Base-by-base conservation (phyloP, 2,888 invertebrate species). In the Anorthoa munda region DNA sequence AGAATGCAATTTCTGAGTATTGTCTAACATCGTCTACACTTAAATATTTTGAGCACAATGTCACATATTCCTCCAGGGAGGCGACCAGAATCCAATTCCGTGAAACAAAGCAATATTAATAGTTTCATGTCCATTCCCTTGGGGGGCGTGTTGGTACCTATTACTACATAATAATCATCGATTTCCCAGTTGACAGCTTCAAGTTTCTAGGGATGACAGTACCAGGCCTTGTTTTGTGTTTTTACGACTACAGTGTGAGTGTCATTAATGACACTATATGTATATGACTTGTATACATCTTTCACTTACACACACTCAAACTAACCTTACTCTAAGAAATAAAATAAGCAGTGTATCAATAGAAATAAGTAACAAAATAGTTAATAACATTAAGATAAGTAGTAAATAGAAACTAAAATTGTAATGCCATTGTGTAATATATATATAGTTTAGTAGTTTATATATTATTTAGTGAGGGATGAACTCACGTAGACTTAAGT, bases 51-150 rank as follows among this genome's bases (percentile, higher is more conserved):
- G 13, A 56, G 15, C n/a, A 45, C 26, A 68, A 50, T 55, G 26
- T 17, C 45, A 13, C 48, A n/a, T 18, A 12, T 23, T 15, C n/a
- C 51, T 71, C n/a, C 1, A 13, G n/a, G 21, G 26, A 75, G 39
- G 46, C 17, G 39, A 4, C 15, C 5, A 26, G 39, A 45, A 48
- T 53, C 21, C 9, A 77, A 64, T 71, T 64, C 11, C 53, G 7
- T 59, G 48, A 21, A 71, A 59, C 78, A 76, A 64, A 46, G 39
- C 58, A 50, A 50, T 23, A 15, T 48, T 61, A 58, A 58, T 53
- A 64, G 64, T 55, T 77, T 59, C 23, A 53, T 77, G 39, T 53
- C 26, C 61, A 46, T 23, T 61, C 31, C 31, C n/a, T 50, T 39
- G 53, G 5, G 31, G 7, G 31, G 7, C 0, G 7, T 31, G 31